Percentiles rank a stretch among this genome's conserved stretches.
These are phyloP conservation scores for Macrosteles quadrilineatus DNA, from an alignment of 1,140 invertebrate genomes.

Conservation along the genomic window DNA sequence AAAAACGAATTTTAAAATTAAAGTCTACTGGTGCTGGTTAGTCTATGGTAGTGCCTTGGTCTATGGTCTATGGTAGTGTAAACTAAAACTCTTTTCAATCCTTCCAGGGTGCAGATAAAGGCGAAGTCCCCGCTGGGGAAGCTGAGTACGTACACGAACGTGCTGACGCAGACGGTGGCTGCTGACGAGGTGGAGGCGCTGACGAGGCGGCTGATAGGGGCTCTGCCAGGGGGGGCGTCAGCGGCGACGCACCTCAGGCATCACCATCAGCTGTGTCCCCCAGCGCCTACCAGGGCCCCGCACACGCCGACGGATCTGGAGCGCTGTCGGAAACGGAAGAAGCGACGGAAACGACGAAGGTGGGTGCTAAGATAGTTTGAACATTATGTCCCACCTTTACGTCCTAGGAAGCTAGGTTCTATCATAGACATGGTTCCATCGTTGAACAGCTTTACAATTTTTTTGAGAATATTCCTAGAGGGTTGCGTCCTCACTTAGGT, in stretches of 20 bases:
- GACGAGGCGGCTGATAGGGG: background rate
- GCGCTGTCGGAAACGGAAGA: slow-evolving; percentile 1
- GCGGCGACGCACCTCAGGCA: slow-evolving; percentile 21
- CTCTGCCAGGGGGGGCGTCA: background rate
- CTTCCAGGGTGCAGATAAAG: slow-evolving; percentile 65
- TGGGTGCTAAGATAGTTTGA: background rate
- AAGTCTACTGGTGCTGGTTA: no score
- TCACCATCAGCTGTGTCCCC: slow-evolving; percentile 36
- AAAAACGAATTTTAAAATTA: no score
- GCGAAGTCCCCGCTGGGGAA: slow-evolving; percentile 66
- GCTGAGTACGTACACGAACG: slow-evolving; percentile 67
- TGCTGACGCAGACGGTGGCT: slow-evolving; percentile 64
- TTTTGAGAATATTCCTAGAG: no score
- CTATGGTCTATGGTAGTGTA: no score
- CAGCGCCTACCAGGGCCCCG: slow-evolving; percentile 1
- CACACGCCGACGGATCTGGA: slow-evolving; percentile 12
- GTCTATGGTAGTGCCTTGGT: no score
- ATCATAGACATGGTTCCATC: no score
- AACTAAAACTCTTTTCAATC: no score
- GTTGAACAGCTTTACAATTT: no score
- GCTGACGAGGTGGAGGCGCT: slow-evolving; percentile 56
- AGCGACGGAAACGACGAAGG: slow-evolving; percentile 29
- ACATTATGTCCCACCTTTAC: no score
- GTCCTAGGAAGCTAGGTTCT: no score
- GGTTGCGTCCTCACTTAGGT: no score